These are phyloP conservation scores for Drosophila rhopaloa DNA, from an alignment of 1,140 invertebrate genomes.

Conservation along the genomic window DNA sequence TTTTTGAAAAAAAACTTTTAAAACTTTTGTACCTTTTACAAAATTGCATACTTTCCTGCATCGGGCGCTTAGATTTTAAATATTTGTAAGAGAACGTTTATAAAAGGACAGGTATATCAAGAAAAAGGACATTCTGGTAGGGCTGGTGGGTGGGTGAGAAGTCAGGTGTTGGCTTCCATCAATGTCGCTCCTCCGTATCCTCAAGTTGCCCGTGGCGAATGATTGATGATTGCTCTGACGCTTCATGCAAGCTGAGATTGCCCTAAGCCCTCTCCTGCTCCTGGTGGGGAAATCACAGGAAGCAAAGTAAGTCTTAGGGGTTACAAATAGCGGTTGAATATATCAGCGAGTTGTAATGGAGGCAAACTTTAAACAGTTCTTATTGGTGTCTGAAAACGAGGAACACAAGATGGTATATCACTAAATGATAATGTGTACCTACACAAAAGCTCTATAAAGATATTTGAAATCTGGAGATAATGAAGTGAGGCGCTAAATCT, in stretches of 20 bases:
- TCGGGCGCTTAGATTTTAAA: too few relatives aligned
- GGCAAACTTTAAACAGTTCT: slow-evolving; percentile 7
- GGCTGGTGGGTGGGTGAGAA: not conserved
- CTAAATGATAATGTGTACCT: slow-evolving; percentile 6
- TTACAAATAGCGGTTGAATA: slow-evolving; percentile 12
- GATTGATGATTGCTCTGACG: slow-evolving; percentile 40
- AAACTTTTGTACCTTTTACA: too few relatives aligned
- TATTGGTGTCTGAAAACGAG: not conserved
- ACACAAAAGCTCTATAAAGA: slow-evolving; percentile 11
- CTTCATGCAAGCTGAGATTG: slow-evolving; percentile 33
- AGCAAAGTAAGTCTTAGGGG: slow-evolving; percentile 4
- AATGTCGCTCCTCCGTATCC: slow-evolving; percentile 24
- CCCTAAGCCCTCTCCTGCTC: not conserved
- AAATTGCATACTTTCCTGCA: too few relatives aligned
- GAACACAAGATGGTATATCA: not conserved
- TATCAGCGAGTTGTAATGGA: not conserved
- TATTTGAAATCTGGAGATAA: not conserved
- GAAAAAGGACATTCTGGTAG: not conserved
- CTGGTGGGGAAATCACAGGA: slow-evolving; percentile 16
- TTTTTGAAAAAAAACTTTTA: too few relatives aligned
- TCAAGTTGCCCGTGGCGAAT: slow-evolving; percentile 22
- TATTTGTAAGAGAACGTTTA: too few relatives aligned
- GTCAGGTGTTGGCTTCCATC: slow-evolving; percentile 22
- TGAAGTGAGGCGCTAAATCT: not conserved
- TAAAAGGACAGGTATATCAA: too few relatives aligned